phyloP scores from a whole-genome alignment of 2,113 vertebrate genomes.

The Falco punctatus region DNA sequence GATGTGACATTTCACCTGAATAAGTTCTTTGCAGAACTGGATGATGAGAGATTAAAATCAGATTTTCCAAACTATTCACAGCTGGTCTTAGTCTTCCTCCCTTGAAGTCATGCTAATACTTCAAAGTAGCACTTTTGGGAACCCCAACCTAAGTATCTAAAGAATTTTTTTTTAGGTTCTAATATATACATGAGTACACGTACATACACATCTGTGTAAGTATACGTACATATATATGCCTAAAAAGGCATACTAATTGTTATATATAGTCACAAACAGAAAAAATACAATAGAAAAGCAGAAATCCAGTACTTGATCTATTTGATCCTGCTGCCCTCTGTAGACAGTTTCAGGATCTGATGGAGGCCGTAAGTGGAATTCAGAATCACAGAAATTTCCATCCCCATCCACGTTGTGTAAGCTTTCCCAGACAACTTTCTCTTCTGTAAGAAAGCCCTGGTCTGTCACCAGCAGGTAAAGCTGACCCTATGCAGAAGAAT shows the following conservation, averaged over 20 bases:
- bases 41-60: background rate
- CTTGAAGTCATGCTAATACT: background rate
- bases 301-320: conserved; percentile 87
- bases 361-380: conserved; percentile 92
- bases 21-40: background rate
- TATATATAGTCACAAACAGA: background rate
- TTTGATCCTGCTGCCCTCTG: conserved; percentile 97
- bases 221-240: background rate
- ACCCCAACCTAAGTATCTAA: background rate
- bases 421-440: conserved; percentile 98
- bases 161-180: background rate
- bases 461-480: conserved; percentile 97
- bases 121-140: background rate
- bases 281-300: background rate
- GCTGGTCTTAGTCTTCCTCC: background rate
- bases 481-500: conserved; percentile 83
- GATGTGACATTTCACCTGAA: background rate
- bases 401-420: conserved; percentile 97
- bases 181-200: background rate
- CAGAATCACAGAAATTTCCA: conserved; percentile 96
- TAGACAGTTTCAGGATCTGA: conserved; percentile 96
- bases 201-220: background rate
- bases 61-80: background rate
- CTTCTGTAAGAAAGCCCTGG: conserved; percentile 97
- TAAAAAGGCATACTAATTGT: background rate